phyloP scores from a whole-genome alignment of 2,113 vertebrate genomes.

The Varanus komodoensis region DNA sequence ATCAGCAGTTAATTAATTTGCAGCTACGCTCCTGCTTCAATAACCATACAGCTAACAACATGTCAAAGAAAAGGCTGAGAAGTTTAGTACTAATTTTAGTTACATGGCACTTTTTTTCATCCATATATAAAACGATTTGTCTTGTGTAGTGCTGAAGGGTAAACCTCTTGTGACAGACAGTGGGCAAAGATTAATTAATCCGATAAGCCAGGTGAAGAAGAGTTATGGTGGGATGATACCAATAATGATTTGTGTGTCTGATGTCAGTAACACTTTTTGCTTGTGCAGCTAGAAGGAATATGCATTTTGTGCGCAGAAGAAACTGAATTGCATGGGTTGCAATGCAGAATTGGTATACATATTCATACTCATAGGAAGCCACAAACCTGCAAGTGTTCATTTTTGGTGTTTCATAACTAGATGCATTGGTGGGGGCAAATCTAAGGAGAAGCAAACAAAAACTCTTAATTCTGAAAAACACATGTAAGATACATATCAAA shows the following conservation, averaged over 20 bases:
- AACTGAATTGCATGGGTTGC: background rate
- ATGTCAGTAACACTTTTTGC: background rate
- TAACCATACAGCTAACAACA: background rate
- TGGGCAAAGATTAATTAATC: constrained; percentile 14
- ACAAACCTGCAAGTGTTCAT: background rate
- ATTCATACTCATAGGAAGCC: constrained; percentile 5
- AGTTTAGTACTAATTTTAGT: constrained; percentile 39
- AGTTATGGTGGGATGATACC: constrained; percentile 14
- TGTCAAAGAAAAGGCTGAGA: constrained; percentile 12
- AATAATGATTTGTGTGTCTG: constrained; percentile 7
- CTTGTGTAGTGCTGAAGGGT: constrained; percentile 36
- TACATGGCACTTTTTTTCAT: constrained; percentile 47
- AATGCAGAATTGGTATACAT: background rate
- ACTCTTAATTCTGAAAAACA: constrained; percentile 19
- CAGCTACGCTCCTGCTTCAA: background rate
- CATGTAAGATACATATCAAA: constrained; percentile 8
- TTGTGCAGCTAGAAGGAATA: background rate
- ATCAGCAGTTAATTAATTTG: background rate
- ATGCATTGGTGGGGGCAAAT: constrained; percentile 21
- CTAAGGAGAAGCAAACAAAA: constrained; percentile 9
- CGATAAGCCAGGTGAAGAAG: background rate
- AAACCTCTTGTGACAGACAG: constrained; percentile 36
- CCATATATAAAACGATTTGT: constrained; percentile 42
- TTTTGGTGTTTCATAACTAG: constrained; percentile 33
- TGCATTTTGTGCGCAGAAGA: background rate